Percentiles rank a stretch among this genome's conserved stretches.
Evolutionary conservation across 1,140 invertebrate genomes (phyloP).

Genomic region (Coenobita brevimanus): DNA sequence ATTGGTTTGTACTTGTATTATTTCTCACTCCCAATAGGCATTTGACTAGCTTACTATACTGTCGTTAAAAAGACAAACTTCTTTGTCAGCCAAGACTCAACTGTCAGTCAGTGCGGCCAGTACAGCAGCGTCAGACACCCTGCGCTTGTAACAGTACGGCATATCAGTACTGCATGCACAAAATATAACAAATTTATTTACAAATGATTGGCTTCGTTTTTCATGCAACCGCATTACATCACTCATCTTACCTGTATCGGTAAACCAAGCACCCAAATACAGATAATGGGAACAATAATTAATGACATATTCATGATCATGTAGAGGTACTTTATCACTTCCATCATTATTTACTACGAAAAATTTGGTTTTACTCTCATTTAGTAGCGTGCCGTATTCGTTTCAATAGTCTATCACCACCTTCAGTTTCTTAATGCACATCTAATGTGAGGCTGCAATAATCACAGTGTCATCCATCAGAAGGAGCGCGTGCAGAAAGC

Average conservation of each 20-base stretch:
- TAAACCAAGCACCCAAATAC: constrained; percentile 15
- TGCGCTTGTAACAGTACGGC: not conserved
- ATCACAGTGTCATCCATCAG: not conserved
- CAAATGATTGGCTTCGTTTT: not conserved
- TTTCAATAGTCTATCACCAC: no score
- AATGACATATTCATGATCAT: not conserved
- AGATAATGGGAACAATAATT: not conserved
- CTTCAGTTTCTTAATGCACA: no score
- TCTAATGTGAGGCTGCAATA: not conserved
- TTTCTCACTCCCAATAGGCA: no score
- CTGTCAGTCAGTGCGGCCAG: not conserved
- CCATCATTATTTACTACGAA: not conserved
- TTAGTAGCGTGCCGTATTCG: not conserved
- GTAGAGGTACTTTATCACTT: not conserved
- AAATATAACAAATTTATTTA: constrained; percentile 21
- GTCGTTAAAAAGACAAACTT: not conserved
- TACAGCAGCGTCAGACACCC: constrained; percentile 4
- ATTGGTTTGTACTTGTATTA: no score
- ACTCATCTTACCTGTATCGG: constrained; percentile 1
- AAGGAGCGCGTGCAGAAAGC: not conserved
- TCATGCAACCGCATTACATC: constrained; percentile 10
- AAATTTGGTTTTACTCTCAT: no score
- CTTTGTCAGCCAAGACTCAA: not conserved
- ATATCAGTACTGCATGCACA: not conserved
- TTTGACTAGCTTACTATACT: not conserved